Evolutionary conservation across 2,888 invertebrate genomes (phyloP).

Genomic region (Gnatocerus cornutus): DNA sequence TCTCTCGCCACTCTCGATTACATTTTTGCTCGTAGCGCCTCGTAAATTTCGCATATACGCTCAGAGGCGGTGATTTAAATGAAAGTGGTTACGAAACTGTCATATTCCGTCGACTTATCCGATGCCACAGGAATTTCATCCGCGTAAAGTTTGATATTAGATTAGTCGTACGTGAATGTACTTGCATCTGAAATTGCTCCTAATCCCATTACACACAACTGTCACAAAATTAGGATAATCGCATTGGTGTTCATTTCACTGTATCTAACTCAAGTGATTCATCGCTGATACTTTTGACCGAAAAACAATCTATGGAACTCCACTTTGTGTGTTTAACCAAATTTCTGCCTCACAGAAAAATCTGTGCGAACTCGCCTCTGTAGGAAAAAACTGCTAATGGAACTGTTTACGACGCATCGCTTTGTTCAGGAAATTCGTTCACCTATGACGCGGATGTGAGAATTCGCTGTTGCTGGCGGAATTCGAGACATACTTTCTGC

Average conservation of each 20-base stretch:
- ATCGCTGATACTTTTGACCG: background rate
- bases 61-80: constrained; percentile 14
- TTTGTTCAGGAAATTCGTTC: constrained; percentile 3
- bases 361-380: background rate
- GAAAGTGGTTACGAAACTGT: constrained; percentile 4
- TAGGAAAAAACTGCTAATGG: constrained; percentile 1
- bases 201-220: constrained; percentile 13
- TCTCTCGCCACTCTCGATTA: constrained; percentile 10
- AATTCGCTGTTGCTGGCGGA: constrained; percentile 6
- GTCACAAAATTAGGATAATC: constrained; percentile 26
- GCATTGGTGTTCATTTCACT: constrained; percentile 13
- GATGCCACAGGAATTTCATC: constrained; percentile 8
- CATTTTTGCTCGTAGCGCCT: constrained; percentile 4
- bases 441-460: constrained; percentile 12
- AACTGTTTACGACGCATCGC: background rate
- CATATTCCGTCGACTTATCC: constrained; percentile 15
- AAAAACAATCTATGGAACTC: background rate
- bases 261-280: constrained; percentile 5
- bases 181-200: constrained; percentile 22
- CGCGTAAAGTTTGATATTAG: constrained; percentile 13
- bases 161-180: constrained; percentile 28
- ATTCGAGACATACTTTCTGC: constrained; percentile 36
- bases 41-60: constrained; percentile 13
- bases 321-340: background rate
- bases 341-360: background rate